A percentile compares a stretch with the other conserved stretches of the same genome.
phyloP scores from a whole-genome alignment of 2,888 invertebrate species.

The Temnothorax rugatulus region DNA sequence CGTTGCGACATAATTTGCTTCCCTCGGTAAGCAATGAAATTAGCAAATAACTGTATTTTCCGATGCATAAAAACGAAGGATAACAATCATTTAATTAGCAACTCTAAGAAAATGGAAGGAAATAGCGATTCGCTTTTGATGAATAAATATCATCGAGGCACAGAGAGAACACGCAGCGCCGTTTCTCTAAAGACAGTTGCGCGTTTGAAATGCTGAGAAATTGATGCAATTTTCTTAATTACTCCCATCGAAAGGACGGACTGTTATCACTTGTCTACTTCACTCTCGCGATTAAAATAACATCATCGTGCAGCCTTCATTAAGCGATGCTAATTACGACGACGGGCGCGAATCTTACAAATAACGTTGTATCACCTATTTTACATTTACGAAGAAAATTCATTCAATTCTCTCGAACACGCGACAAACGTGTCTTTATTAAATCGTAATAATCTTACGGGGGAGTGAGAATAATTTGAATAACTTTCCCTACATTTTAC shows the following conservation, averaged over 20 bases:
- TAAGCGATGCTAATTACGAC: constrained; percentile 52
- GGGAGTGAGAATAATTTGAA: constrained; percentile 44
- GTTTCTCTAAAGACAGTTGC: constrained; percentile 42
- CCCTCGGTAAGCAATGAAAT: constrained; percentile 38
- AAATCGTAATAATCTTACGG: constrained; percentile 41
- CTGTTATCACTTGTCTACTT: constrained; percentile 44
- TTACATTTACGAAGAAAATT: constrained; percentile 43
- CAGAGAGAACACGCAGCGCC: not conserved
- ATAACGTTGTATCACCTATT: constrained; percentile 28
- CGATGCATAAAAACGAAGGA: constrained; percentile 32
- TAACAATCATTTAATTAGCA: constrained; percentile 53
- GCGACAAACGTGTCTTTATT: constrained; percentile 39
- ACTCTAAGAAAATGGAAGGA: constrained; percentile 30
- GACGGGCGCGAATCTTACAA: constrained; percentile 32
- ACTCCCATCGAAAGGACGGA: constrained; percentile 49
- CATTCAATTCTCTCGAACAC: constrained; percentile 34
- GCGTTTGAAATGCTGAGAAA: constrained; percentile 51
- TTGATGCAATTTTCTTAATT: constrained; percentile 57
- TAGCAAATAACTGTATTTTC: constrained; percentile 35
- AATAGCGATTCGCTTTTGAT: constrained; percentile 48
- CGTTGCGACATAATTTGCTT: constrained; percentile 19
- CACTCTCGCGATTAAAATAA: constrained; percentile 52
- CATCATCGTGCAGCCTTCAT: constrained; percentile 49
- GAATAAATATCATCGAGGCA: constrained; percentile 46
- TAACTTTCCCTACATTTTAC: constrained; percentile 44